Percentiles rank a stretch among this genome's conserved stretches.
Conservation (phyloP, 2,888 invertebrate genomes). For the Strigamia transsilvanica region DNA sequence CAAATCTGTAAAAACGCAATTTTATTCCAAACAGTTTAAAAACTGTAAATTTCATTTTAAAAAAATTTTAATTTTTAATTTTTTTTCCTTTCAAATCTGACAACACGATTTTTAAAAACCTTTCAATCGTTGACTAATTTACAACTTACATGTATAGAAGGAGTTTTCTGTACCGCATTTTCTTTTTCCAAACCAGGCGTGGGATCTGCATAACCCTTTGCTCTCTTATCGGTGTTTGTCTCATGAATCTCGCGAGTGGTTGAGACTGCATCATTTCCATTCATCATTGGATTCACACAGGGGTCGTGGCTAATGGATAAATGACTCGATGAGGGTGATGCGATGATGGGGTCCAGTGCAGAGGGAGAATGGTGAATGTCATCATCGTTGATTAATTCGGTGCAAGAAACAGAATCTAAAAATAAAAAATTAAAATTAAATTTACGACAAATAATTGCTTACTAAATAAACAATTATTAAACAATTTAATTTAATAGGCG, state of each 20-base stretch:
- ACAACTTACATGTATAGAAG: slow-evolving; percentile 1
- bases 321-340: background rate
- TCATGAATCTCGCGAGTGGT: slow-evolving; percentile 26
- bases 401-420: slow-evolving; percentile 22
- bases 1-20: too few relatives aligned
- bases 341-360: slow-evolving; percentile 10
- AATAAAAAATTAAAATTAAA: background rate
- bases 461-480: too few relatives aligned
- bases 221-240: slow-evolving; percentile 32
- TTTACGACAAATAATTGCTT: background rate
- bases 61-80: background rate
- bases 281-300: slow-evolving; percentile 23
- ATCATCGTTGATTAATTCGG: slow-evolving; percentile 28
- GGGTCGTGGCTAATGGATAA: background rate
- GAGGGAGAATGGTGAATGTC: background rate
- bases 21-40: too few relatives aligned
- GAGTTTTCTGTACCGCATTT: background rate
- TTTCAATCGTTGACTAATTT: background rate
- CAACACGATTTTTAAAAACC: background rate
- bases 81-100: background rate
- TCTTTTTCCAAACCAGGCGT: background rate
- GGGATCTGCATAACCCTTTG: slow-evolving; percentile 20
- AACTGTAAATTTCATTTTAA: too few relatives aligned
- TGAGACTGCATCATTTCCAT: slow-evolving; percentile 1
- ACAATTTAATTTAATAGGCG: too few relatives aligned